Evolutionary conservation across 1,140 invertebrate species (phyloP).

Genomic region (Dreissena polymorpha): DNA sequence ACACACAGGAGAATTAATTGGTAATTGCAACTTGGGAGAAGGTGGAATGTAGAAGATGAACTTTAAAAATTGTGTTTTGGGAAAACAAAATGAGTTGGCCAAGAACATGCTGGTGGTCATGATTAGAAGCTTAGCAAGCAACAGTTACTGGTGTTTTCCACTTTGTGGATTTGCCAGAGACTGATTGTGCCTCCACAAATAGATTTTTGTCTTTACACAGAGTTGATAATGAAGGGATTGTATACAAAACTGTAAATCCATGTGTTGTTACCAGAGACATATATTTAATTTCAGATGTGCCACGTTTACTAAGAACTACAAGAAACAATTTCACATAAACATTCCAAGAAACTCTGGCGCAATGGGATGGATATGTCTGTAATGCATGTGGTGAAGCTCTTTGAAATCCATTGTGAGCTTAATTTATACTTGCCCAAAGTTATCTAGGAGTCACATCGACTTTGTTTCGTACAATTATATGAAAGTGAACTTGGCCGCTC

Average conservation of each 20-base stretch:
- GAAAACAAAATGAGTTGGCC: conserved; percentile 17
- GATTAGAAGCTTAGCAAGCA: conserved; percentile 49
- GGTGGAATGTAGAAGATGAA: conserved; percentile 37
- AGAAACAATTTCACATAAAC: conserved; percentile 57
- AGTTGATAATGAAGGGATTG: conserved; percentile 17
- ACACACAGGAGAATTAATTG: conserved; percentile 56
- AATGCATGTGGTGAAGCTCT: conserved; percentile 51
- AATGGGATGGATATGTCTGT: conserved; percentile 55
- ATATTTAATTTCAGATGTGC: conserved; percentile 64
- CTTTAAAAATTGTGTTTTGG: conserved; percentile 22
- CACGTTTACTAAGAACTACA: conserved; percentile 60
- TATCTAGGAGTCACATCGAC: no score
- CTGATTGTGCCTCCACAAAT: conserved; percentile 61
- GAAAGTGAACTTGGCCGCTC: no score
- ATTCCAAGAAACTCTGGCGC: conserved; percentile 52
- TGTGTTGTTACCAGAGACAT: conserved; percentile 17
- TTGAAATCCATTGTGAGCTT: conserved; percentile 50
- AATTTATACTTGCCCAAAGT: conserved; percentile 30
- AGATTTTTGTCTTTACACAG: conserved; percentile 56
- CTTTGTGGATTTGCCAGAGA: conserved; percentile 48
- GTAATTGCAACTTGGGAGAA: conserved; percentile 45
- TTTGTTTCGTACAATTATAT: no score
- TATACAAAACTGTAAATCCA: conserved; percentile 38
- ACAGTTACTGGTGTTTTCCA: conserved; percentile 36
- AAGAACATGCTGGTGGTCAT: conserved; percentile 56